phyloP scores from a whole-genome alignment of 2,888 invertebrate genomes.

The Eristalinus sepulchralis region DNA sequence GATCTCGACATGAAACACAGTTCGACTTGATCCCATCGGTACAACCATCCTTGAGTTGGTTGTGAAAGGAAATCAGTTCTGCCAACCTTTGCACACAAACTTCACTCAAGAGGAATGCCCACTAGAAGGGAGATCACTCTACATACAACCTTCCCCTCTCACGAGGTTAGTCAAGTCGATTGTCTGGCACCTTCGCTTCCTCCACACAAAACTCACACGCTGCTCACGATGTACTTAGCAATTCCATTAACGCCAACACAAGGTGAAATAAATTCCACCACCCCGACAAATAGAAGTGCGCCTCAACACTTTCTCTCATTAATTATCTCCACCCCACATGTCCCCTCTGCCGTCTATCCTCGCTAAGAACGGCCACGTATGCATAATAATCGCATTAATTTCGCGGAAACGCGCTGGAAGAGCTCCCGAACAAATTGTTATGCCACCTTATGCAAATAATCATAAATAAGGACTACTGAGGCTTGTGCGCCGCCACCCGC shows the following conservation, averaged over 20 bases:
- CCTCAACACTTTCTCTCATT: not conserved
- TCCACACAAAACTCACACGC: not conserved
- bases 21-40: no score
- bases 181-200: no score
- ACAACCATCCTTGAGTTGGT: no score
- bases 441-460: slow-evolving; percentile 49
- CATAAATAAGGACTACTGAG: slow-evolving; percentile 44
- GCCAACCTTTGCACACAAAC: no score
- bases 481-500: not conserved
- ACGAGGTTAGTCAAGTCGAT: no score
- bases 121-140: no score
- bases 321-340: not conserved
- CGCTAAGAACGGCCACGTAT: slow-evolving; percentile 24
- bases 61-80: no score
- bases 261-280: not conserved
- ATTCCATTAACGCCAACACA: not conserved
- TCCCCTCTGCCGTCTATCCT: not conserved
- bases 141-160: no score
- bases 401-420: not conserved
- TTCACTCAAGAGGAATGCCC: no score
- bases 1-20: no score
- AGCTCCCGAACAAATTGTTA: slow-evolving; percentile 46
- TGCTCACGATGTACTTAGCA: not conserved
- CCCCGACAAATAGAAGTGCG: not conserved
- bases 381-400: slow-evolving; percentile 36